Conservation (phyloP, 2,888 invertebrate species). For the Ctena decussata region DNA sequence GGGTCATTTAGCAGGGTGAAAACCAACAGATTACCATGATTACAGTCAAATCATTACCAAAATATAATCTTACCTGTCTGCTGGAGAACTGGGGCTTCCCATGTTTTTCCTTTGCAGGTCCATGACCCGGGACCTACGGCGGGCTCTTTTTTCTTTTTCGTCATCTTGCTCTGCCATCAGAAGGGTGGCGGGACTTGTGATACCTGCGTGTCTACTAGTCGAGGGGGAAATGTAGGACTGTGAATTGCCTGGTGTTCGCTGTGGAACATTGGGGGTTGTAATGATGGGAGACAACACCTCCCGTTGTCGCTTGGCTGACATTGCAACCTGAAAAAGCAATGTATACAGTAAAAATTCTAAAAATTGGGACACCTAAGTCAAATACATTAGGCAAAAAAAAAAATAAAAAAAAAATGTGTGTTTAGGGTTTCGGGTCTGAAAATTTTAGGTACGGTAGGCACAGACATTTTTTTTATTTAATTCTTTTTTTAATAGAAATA, state of each 20-base stretch:
- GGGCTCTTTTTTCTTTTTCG: slow-evolving; percentile 82
- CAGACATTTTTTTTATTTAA: too few relatives aligned
- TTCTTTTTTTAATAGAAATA: too few relatives aligned
- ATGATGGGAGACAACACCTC: slow-evolving; percentile 77
- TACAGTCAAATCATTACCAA: too few relatives aligned
- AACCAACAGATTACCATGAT: too few relatives aligned
- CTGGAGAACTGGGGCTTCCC: slow-evolving; percentile 81
- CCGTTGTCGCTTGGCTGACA: slow-evolving; percentile 65
- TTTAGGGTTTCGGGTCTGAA: too few relatives aligned
- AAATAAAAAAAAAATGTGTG: too few relatives aligned
- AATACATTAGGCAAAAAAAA: too few relatives aligned
- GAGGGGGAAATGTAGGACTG: slow-evolving; percentile 74
- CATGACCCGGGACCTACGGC: slow-evolving; percentile 81
- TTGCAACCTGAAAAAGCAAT: slow-evolving; percentile 50
- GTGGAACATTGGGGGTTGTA: slow-evolving; percentile 71
- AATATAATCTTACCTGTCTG: slow-evolving; percentile 73
- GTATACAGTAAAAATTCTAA: too few relatives aligned
- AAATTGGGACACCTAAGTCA: too few relatives aligned
- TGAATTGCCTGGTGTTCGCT: slow-evolving; percentile 30
- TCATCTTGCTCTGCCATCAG: slow-evolving; percentile 83
- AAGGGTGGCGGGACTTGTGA: slow-evolving; percentile 67
- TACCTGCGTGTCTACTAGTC: slow-evolving; percentile 65
- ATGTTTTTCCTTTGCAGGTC: slow-evolving; percentile 80
- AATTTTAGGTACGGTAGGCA: too few relatives aligned
- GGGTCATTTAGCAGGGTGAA: too few relatives aligned